phyloP scores from a whole-genome alignment of 2,113 vertebrate genomes.

The Leucopsar rothschildi region DNA sequence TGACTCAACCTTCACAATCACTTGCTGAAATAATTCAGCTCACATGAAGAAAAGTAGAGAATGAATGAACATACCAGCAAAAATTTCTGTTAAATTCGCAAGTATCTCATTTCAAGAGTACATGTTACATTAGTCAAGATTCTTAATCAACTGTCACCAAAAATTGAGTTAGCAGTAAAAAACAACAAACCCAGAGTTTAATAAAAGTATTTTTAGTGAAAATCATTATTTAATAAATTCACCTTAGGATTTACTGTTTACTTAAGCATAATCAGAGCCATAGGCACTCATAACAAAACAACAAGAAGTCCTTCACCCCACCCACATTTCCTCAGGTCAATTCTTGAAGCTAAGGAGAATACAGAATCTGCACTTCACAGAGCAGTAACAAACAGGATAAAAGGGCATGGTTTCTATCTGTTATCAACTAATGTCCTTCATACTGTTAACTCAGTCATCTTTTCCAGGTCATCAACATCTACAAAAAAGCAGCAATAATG shows the following conservation, averaged over 20 bases:
- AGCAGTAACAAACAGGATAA: neutral
- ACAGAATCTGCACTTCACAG: neutral
- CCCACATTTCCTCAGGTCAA: neutral
- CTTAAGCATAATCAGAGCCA: neutral
- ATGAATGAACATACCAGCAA: neutral
- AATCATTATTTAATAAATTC: neutral
- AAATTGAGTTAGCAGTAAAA: neutral
- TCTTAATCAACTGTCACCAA: neutral
- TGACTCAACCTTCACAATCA: neutral
- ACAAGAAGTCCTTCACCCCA: neutral
- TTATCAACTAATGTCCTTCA: neutral
- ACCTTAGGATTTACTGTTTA: neutral
- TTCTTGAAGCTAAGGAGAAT: neutral
- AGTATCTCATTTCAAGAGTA: neutral
- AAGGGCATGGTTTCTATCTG: neutral
- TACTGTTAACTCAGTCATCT: neutral
- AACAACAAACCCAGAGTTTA: neutral
- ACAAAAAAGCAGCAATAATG: neutral
- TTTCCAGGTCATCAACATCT: neutral
- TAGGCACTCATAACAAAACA: neutral
- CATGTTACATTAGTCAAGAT: neutral
- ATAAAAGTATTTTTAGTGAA: neutral
- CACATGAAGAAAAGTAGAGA: neutral
- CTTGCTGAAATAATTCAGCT: neutral
- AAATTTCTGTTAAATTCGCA: neutral